Conservation (phyloP, 1,140 invertebrate genomes). For the Solenopsis fugax region DNA sequence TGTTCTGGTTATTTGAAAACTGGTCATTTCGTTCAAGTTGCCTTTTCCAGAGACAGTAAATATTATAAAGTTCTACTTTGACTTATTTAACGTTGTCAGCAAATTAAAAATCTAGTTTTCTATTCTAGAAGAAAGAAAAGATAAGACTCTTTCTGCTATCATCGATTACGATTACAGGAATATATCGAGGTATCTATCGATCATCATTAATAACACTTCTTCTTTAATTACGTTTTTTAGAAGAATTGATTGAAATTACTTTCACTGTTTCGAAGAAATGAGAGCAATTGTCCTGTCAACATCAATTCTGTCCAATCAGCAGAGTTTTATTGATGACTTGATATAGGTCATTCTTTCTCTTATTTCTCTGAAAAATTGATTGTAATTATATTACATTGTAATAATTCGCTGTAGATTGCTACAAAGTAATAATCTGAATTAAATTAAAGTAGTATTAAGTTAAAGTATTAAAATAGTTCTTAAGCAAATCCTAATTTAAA, state of each 20-base stretch:
- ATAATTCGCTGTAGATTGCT: not conserved
- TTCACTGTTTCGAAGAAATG: conserved; percentile 15
- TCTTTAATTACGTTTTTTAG: not conserved
- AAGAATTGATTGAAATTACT: not conserved
- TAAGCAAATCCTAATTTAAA: not conserved
- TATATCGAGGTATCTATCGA: too few species aligned
- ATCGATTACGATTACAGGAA: not conserved
- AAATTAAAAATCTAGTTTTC: not conserved
- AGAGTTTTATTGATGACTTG: not conserved
- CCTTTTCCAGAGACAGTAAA: not conserved
- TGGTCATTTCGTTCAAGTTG: conserved; percentile 1
- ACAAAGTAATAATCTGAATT: not conserved
- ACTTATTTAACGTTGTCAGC: not conserved
- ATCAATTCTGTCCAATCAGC: not conserved
- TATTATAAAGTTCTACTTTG: not conserved
- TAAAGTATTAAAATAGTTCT: not conserved
- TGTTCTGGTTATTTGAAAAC: not conserved
- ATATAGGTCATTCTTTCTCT: not conserved
- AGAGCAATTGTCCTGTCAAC: not conserved
- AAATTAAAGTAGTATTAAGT: not conserved
- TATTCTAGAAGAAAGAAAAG: too few species aligned
- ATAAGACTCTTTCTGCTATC: not conserved
- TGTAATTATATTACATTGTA: not conserved
- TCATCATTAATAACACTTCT: not conserved
- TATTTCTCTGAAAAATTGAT: not conserved